Evolutionary conservation across 1,140 invertebrate genomes (phyloP).

Genomic region (Dreissena rostriformis): DNA sequence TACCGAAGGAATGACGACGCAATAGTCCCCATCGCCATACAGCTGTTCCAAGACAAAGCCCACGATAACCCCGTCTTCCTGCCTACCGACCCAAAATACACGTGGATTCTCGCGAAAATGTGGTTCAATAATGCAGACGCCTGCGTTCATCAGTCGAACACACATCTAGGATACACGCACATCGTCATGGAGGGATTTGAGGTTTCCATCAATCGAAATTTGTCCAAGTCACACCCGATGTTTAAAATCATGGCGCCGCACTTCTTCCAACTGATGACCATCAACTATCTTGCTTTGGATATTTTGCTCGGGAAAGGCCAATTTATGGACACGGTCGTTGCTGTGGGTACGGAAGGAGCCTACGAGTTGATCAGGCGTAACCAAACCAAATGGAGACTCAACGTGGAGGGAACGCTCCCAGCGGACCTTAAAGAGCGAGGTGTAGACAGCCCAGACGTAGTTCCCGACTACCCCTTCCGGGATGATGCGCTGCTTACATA

Average conservation of each 20-base stretch:
- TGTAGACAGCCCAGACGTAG: constrained; percentile 21
- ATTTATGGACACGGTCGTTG: constrained; percentile 19
- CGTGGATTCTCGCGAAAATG: constrained; percentile 82
- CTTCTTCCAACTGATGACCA: constrained; percentile 82
- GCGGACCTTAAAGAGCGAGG: constrained; percentile 18
- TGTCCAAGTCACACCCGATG: constrained; percentile 83
- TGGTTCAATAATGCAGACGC: constrained; percentile 83
- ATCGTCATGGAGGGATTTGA: constrained; percentile 81
- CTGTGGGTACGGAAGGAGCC: constrained; percentile 20
- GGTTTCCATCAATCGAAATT: constrained; percentile 79
- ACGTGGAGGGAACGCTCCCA: constrained; percentile 47
- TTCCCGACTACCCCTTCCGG: constrained; percentile 23
- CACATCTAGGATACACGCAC: constrained; percentile 81
- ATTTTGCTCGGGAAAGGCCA: constrained; percentile 6
- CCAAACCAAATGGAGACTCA: constrained; percentile 20
- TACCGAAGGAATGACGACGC: constrained; percentile 58
- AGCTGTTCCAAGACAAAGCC: constrained; percentile 76
- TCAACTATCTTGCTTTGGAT: constrained; percentile 64
- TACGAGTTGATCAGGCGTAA: constrained; percentile 24
- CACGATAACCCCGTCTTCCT: constrained; percentile 81
- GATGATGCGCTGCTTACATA: constrained; percentile 25
- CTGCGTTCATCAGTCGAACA: constrained; percentile 78
- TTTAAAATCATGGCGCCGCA: constrained; percentile 83
- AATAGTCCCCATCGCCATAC: constrained; percentile 80
- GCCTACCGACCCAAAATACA: constrained; percentile 80